Evolutionary conservation across 2,797 vertebrate species (phyloP).

Genomic region (Crocidura indochinensis): DNA sequence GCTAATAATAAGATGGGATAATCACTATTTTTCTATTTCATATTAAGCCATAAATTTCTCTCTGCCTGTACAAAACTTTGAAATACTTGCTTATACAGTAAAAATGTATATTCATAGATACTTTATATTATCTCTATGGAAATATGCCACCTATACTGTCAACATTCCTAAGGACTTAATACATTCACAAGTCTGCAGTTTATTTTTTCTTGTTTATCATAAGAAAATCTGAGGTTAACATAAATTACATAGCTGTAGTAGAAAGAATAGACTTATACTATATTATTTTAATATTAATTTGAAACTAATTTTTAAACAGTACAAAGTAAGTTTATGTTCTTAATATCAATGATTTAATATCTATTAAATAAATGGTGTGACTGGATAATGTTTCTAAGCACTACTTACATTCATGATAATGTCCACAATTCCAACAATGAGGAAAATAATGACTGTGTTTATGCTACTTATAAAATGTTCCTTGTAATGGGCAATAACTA

Average conservation of each 20-base stretch:
- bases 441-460: neutral
- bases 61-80: neutral
- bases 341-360: neutral
- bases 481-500: neutral
- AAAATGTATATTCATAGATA: neutral
- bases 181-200: neutral
- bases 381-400: neutral
- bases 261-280: constrained; percentile 2
- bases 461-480: neutral
- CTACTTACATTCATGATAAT: neutral
- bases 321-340: neutral
- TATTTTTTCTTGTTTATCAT: constrained; percentile 7
- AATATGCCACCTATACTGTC: neutral
- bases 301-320: neutral
- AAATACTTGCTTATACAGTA: neutral
- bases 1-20: neutral
- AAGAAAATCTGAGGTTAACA: neutral
- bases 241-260: neutral
- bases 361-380: neutral
- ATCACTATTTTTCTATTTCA: constrained; percentile 9
- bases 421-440: neutral
- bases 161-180: neutral
- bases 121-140: neutral
- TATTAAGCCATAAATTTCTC: neutral
- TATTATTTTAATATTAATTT: neutral